Evolutionary conservation across 2,113 vertebrate genomes (phyloP), one percentile per base, ranked within the genome.

Genomic region (Haemorhous mexicanus): DNA sequence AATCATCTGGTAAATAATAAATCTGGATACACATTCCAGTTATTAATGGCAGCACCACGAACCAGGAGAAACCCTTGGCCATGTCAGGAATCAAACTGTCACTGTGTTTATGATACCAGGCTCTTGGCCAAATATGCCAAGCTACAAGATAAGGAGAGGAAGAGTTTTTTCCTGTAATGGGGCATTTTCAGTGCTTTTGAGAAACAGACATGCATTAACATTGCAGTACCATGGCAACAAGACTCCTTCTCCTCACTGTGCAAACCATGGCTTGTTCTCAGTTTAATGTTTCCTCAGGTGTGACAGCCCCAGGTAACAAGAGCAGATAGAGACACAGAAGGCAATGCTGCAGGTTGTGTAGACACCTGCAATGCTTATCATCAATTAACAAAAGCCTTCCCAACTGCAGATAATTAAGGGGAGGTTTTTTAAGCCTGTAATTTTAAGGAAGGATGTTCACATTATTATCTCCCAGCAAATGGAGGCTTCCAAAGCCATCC

Each of bases 1-100:
- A 96, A 92, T 97, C 77, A 95, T 83, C 92, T 91, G 90, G 88
- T 88, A 89, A 91, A 92, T 46, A 92, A 87, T 56, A 90, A 78
- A 87, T 43, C 75, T 80, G 53, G 90, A 87, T 83, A 52, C 1
- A 8, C 76, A 74, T 66, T 94, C 53, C 61, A 95, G 39, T 86
- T 92, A 94, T 89, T 93, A 96, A 95, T 33, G 64, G 94, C 80
- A 93, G 55, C 64, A 91, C 46, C 87, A 86, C 1, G 3, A 27
- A 90, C 37, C 68, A 69, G 67, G 61, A 78, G 62, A 93, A 72
- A 67, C 61, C 87, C 76, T 69, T 93, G 84, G 84, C 74, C 75
- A 62, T 37, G 37, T 69, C 74, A 88, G 47, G 13, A 84, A 64
- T 90, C 90, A 72, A 92, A 90, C 41, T 88, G 87, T 77, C 81